Base-by-base conservation (phyloP, 1,140 invertebrate species). In the Diabrotica virgifera region DNA sequence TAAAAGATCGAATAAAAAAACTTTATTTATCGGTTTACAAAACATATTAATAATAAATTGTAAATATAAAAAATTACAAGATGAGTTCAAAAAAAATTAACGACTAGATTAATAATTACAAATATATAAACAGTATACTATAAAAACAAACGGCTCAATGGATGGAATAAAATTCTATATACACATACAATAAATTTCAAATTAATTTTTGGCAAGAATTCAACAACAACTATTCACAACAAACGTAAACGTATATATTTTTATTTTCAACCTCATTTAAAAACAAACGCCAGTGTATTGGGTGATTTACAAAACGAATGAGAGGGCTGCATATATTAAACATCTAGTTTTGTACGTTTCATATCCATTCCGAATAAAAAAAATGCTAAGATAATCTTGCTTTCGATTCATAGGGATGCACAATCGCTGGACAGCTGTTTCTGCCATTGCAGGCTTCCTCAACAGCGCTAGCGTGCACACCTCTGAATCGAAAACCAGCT, bases 141-240 rank as follows among this genome's bases (percentile, higher is more conserved):
- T 10, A 46, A 10, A 46, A n/a, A 46, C 8, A 46, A 46, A 46
- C 8, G n/a, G n/a, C n/a, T 46, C 40, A 46, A 10, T 46, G 40
- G n/a, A 46, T 46, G 40, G 40, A 46, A 46, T 46, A 46, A 46
- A 46, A 46, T 46, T 46, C 40, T 46, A 46, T 46, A 46, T 46
- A 46, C 40, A 46, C 8, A 46, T 46, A 46, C n/a, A 46, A 46
- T 46, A n/a, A 46, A 5, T 46, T 46, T 46, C 40, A 46, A 46
- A 24, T n/a, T n/a, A 46, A 46, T 46, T 46, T 46, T 46, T 46
- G 40, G 40, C 40, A 46, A 46, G 40, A 46, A 46, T 8, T 46
- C 40, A 46, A 46, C 6, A 46, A 46, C 40, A 46, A 46, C 40
- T 46, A 46, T 46, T 46, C 40, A 46, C 40, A 46, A 46, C 40